phyloP scores from a whole-genome alignment of 30 jellyfish, hydroid and myxozoan species.

The Cassiopea andromeda region DNA sequence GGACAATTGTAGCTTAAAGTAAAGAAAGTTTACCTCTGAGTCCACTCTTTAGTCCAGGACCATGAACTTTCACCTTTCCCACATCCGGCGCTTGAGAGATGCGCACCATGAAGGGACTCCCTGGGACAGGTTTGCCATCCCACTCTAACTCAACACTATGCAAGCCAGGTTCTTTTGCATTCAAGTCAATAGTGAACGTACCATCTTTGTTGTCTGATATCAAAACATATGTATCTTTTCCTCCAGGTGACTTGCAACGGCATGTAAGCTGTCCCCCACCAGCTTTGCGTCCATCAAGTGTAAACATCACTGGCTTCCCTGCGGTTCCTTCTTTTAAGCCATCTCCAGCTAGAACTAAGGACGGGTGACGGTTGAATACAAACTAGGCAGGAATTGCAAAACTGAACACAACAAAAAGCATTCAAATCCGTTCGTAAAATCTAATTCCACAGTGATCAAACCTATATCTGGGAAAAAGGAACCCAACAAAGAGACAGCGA shows the following conservation, averaged over 20 bases:
- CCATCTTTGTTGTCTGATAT: conserved; percentile 96
- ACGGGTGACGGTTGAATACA: too few relatives aligned
- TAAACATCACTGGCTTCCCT: conserved; percentile 95
- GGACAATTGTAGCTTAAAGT: not conserved
- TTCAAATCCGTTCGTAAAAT: too few relatives aligned
- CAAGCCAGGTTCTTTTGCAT: conserved; percentile 97
- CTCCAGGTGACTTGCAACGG: conserved; percentile 89
- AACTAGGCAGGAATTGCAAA: too few relatives aligned
- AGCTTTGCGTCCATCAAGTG: conserved; percentile 96
- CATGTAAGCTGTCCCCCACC: conserved; percentile 96
- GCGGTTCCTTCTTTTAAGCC: conserved; percentile 97
- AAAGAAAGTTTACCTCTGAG: conserved; percentile 69
- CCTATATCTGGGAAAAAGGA: too few relatives aligned
- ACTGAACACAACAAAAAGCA: too few relatives aligned
- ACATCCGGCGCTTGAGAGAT: conserved; percentile 94
- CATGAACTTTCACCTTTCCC: conserved; percentile 86
- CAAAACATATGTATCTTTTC: conserved; percentile 78
- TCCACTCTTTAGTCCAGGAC: conserved; percentile 93
- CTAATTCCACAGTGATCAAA: too few relatives aligned
- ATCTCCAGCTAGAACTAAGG: conserved; percentile 81
- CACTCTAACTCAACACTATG: conserved; percentile 95
- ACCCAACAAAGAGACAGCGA: too few relatives aligned
- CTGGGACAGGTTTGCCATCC: conserved; percentile 98
- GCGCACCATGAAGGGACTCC: conserved; percentile 95
- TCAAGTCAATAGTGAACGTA: conserved; percentile 93